phyloP scores from a whole-genome alignment of 2,113 vertebrate genomes.

The Galeopterus variegatus region DNA sequence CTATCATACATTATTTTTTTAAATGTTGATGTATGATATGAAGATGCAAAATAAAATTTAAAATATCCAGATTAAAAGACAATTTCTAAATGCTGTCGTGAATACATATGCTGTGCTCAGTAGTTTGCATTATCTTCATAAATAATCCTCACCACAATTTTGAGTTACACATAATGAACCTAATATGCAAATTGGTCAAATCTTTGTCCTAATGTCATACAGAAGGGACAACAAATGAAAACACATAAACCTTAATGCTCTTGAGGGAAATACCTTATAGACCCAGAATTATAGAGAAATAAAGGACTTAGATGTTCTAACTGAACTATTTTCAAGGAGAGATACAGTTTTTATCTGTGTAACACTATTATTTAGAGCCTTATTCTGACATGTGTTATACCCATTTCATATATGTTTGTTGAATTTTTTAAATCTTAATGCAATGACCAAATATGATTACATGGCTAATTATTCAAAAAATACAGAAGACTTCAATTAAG shows the following conservation, averaged over 20 bases:
- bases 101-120: neutral
- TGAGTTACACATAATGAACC: conserved; percentile 6
- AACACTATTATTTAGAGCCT: neutral
- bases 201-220: neutral
- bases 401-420: neutral
- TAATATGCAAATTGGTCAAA: neutral
- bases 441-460: neutral
- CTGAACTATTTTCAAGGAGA: neutral
- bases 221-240: neutral
- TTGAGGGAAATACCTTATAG: neutral
- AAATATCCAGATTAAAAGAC: neutral
- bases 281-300: neutral
- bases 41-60: conserved; percentile 41
- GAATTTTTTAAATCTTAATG: neutral
- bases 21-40: neutral
- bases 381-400: neutral
- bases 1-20: neutral
- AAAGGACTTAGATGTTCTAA: neutral
- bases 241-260: neutral
- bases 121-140: neutral
- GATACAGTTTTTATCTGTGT: neutral
- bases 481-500: neutral
- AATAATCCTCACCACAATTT: neutral
- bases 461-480: neutral
- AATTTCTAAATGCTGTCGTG: neutral